Evolutionary conservation across 2,113 vertebrate species (phyloP), one percentile per base, ranked within the genome.

Genomic region (Aspidoscelis tigris): DNA sequence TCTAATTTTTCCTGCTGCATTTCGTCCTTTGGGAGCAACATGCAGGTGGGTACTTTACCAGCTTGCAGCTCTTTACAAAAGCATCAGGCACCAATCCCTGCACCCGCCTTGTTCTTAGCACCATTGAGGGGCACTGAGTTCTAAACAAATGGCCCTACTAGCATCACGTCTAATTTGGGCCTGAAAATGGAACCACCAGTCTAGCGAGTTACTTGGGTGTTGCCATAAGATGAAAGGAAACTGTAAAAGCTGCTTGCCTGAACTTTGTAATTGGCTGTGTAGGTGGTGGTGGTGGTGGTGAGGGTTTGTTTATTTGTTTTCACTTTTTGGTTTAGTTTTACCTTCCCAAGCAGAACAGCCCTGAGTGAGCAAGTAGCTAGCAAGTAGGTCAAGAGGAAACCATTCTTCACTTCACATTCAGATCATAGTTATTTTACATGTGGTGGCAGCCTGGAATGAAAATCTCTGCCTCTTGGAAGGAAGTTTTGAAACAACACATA

Each of bases 331-430:
- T 55, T 69, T 55, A 41, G 33, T 61, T 88, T 88, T 88, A 84
- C 90, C 88, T 94, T 88, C 90, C 91, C 87, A 84, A 89, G 88
- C 71, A 92, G 87, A 66, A 91, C 86, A 91, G 87, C 81, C 89
- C 71, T 89, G 65, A 80, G 71, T 86, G 61, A 82, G 85, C 85
- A 90, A 78, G 82, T 68, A 11, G 87, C 88, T 93, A 91, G 86
- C 89, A 96, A 95, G 87, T 93, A 87, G 92, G 93, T 93, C 93
- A 93, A 83, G 88, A 95, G 90, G 89, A 95, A 92, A 88, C 76
- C 71, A 87, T 83, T 86, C 91, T 86, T 91, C 91, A 90, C 78
- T 92, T 88, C 87, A 92, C 84, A 77, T 93, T 91, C 85, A 84
- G 76, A 90, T 91, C 92, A 90, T 93, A 89, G 95, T 94, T 90